A percentile compares a stretch with the other conserved stretches of the same genome.
phyloP scores from a whole-genome alignment of 2,113 vertebrate species.

The Peromyscus polionotus region DNA sequence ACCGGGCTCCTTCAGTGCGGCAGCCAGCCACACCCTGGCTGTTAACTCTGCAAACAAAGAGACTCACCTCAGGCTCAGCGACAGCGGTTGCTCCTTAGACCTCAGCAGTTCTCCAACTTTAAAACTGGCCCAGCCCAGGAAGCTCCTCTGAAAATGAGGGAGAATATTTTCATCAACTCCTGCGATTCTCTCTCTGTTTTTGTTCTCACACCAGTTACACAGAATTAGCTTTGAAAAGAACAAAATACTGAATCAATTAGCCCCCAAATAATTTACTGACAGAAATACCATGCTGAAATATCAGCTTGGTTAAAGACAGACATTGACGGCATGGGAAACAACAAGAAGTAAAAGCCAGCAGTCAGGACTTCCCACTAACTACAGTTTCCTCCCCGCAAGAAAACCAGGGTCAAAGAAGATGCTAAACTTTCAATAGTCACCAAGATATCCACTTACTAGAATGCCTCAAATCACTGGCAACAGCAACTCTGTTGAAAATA shows the following conservation, averaged over 20 bases:
- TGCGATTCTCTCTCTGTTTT: neutral
- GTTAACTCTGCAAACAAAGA: conserved; percentile 49
- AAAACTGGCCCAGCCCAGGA: conserved; percentile 96
- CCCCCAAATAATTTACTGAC: neutral
- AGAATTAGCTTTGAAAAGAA: conserved; percentile 57
- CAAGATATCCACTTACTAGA: neutral
- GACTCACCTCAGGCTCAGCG: conserved; percentile 95
- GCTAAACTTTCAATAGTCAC: conserved; percentile 58
- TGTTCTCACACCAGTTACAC: neutral
- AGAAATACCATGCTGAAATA: conserved; percentile 34
- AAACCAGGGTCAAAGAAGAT: conserved; percentile 45
- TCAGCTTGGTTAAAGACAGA: conserved; percentile 58
- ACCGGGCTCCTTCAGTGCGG: neutral
- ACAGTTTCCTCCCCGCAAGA: neutral
- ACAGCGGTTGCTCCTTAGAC: conserved; percentile 94
- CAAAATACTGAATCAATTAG: conserved; percentile 28
- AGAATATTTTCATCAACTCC: conserved; percentile 55
- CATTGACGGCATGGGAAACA: conserved; percentile 39
- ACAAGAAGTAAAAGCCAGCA: neutral
- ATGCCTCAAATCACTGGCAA: conserved; percentile 67
- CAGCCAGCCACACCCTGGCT: neutral
- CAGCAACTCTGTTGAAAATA: conserved; percentile 65
- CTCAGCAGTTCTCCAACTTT: conserved; percentile 94
- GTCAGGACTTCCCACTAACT: neutral
- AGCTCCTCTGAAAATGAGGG: conserved; percentile 90